Evolutionary conservation across 2,113 vertebrate genomes (phyloP), one percentile per base, ranked within the genome.

Genomic region (Callithrix jacchus): DNA sequence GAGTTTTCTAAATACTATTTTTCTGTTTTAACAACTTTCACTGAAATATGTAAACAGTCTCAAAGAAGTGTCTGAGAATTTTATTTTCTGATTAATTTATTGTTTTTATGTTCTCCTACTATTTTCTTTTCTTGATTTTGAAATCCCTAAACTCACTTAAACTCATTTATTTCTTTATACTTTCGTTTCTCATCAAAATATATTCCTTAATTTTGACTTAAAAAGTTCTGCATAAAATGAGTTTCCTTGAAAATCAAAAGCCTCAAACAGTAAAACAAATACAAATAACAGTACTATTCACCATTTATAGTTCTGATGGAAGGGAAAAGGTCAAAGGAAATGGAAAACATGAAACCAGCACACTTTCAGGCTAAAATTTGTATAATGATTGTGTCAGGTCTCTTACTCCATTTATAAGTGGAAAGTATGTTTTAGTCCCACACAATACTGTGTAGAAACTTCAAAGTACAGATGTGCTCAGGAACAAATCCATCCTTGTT

Each of bases 311-410:
- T 85, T 84, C 21, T 40, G 35, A 89, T 83, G 58, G 85, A n/a
- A 79, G 61, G 73, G 70, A 91, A 94, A 93, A 79, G 25, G 61
- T 94, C 94, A 94, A 61, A 90, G 89, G 89, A 92, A 96, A 79
- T 87, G 80, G 94, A 95, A 96, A 95, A 77, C 73, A 93, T 87
- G 81, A 94, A 94, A 70, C 35, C 54, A 87, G 85, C 35, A 73
- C 27, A 40, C 47, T 93, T 94, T 27, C 92, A 74, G 86, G 70
- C 68, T 87, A 40, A 94, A 92, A 79, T 66, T 40, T 47, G 1
- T 68, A 30, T n/a, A 81, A 77, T 16, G 52, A 73, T 35, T 74
- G 8, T 94, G 42, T 93, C 45, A 73, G 42, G n/a, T 89, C 47
- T 87, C 74, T 74, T 25, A 0, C 73, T 86, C 56, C 47, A 73